Evolutionary conservation across 1,140 invertebrate genomes (phyloP).

Genomic region (Drosophila burlai): DNA sequence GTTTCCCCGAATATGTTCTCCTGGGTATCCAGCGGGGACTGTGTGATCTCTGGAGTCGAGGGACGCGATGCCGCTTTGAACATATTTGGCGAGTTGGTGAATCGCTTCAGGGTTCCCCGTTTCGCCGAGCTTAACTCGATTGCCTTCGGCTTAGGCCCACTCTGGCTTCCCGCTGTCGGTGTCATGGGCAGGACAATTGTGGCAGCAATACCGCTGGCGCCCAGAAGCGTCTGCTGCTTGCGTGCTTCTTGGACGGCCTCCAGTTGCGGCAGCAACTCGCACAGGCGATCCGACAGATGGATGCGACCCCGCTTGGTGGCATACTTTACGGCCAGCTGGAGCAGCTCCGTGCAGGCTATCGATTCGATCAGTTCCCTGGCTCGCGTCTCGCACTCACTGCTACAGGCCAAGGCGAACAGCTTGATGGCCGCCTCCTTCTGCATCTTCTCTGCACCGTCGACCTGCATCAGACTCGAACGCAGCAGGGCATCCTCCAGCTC

Average conservation of each 20-base stretch:
- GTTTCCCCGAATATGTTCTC: conserved; percentile 73
- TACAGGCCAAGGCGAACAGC: conserved; percentile 93
- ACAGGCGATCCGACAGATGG: conserved; percentile 91
- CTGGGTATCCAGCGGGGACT: conserved; percentile 56
- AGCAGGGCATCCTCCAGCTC: conserved; percentile 85
- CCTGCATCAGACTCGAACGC: conserved; percentile 87
- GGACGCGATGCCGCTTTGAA: conserved; percentile 62
- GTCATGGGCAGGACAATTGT: conserved; percentile 67
- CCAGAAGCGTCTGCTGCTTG: conserved; percentile 65
- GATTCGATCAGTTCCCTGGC: conserved; percentile 95
- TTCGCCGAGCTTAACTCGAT: conserved; percentile 73
- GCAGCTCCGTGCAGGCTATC: conserved; percentile 90
- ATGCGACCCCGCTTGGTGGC: conserved; percentile 91
- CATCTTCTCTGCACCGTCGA: conserved; percentile 85
- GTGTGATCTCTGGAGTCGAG: conserved; percentile 47
- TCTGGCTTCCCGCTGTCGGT: conserved; percentile 8
- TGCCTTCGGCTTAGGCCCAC: conserved; percentile 64
- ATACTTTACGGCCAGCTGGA: conserved; percentile 95
- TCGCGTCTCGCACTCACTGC: conserved; percentile 93
- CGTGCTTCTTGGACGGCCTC: conserved; percentile 75
- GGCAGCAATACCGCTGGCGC: conserved; percentile 63
- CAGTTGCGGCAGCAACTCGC: conserved; percentile 76
- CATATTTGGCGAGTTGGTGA: conserved; percentile 66
- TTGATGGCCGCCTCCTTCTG: conserved; percentile 93
- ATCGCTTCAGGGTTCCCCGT: conserved; percentile 65